Percentiles rank a stretch among this genome's conserved stretches.
Evolutionary conservation across 2,797 vertebrate species (phyloP).

Genomic region (Microctenopoma steveboyesi): DNA sequence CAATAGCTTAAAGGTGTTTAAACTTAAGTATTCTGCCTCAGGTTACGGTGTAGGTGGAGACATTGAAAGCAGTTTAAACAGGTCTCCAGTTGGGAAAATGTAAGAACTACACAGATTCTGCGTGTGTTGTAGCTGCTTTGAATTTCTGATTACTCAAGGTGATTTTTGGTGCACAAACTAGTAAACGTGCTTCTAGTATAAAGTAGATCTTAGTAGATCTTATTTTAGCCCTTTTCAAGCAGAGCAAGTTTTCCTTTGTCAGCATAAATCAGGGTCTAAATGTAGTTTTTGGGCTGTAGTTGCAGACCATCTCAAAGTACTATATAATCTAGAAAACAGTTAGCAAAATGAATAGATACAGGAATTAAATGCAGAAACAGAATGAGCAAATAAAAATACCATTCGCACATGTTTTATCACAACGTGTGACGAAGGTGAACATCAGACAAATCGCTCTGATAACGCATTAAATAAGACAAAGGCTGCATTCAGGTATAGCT

Average conservation of each 20-base stretch:
- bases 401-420: neutral
- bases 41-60: constrained; percentile 1
- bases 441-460: too few relatives aligned
- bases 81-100: neutral
- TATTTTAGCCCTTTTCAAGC: too few relatives aligned
- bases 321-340: neutral
- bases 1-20: constrained; percentile 12
- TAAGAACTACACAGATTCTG: constrained; percentile 1
- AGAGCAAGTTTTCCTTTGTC: neutral
- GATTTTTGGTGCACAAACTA: too few relatives aligned
- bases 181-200: neutral
- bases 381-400: neutral
- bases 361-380: too few relatives aligned
- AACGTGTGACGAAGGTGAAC: neutral
- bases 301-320: neutral
- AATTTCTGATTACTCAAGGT: neutral
- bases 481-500: too few relatives aligned
- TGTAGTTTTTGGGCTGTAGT: neutral
- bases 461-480: too few relatives aligned
- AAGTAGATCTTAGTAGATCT: too few relatives aligned
- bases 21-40: neutral
- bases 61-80: neutral
- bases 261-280: neutral
- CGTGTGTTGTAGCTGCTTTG: neutral
- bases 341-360: neutral